These are phyloP conservation scores for Triplophysa bombifrons DNA, from an alignment of 2,797 vertebrate species.

Conservation along the genomic window DNA sequence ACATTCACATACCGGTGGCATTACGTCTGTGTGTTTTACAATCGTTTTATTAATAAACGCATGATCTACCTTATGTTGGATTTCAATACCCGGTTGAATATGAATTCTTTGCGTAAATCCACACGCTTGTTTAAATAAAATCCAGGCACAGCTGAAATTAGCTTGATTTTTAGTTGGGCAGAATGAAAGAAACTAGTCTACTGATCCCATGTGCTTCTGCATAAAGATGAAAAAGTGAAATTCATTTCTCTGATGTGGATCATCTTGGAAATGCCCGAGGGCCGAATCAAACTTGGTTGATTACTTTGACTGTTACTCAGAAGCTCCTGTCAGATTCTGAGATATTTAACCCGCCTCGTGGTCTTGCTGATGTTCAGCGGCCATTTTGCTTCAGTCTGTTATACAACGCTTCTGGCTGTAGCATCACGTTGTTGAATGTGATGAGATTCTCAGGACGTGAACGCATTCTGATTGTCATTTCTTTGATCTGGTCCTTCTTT, in stretches of 20 bases:
- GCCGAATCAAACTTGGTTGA: constrained; percentile 32
- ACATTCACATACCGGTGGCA: constrained; percentile 9
- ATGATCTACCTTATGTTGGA: constrained; percentile 9
- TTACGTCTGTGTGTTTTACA: constrained; percentile 29
- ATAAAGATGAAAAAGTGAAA: constrained; percentile 32
- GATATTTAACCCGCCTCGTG: constrained; percentile 19
- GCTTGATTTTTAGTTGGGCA: background rate
- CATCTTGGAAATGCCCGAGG: constrained; percentile 15
- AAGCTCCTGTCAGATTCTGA: constrained; percentile 23
- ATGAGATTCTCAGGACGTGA: constrained; percentile 14
- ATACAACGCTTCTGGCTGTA: constrained; percentile 1
- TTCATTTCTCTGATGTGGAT: constrained; percentile 24
- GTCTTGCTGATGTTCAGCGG: background rate
- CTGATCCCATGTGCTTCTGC: background rate
- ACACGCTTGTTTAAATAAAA: constrained; percentile 11
- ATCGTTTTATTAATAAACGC: constrained; percentile 32
- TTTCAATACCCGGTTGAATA: constrained; percentile 8
- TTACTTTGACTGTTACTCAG: background rate
- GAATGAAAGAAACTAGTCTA: constrained; percentile 14
- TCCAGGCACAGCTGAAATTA: constrained; percentile 2
- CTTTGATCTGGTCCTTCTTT: constrained; percentile 22
- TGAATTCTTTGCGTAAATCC: background rate
- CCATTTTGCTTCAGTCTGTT: constrained; percentile 35
- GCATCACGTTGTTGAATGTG: background rate
- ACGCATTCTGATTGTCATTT: background rate